Evolutionary conservation across 2,113 vertebrate genomes (phyloP), one percentile per base, ranked within the genome.

Genomic region (Cephalopholis sonnerati): DNA sequence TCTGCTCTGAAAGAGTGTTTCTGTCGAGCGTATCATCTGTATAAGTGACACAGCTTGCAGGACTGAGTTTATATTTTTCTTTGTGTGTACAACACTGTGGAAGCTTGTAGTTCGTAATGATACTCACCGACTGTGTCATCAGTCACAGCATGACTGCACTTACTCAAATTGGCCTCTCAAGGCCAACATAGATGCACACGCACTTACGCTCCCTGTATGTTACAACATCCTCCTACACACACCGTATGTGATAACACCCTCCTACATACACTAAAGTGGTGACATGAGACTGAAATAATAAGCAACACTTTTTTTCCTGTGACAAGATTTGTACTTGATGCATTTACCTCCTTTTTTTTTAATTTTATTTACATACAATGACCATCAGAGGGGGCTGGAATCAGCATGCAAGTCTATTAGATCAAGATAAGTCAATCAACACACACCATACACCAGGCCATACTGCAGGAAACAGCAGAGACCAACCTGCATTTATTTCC

Each of bases 311-410:
- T 62, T 5, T 62, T 36, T 32, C 13, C 13, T 36, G 22, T 12
- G 22, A 36, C 18, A 24, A 8, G 25, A 17, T 61, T 55, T 39
- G 18, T 22, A 36, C 20, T 8, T 69, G 1, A 53, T 39, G 25
- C n/a, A 15, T 24, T 51, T 51, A 53, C 15, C 5, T 18, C 22
- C 46, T 36, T 5, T 74, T 51, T 51, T 39, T 18, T 3, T 3
- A 5, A 32, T 36, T 54, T 59, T 66, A 59, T 73, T 50, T 72
- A 16, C 51, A 55, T 55, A 39, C 7, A 62, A 5, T 77, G 73
- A 54, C 78, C 73, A 77, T 85, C 48, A 81, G 73, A 81, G 46
- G 62, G 73, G 73, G 54, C 73, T 81, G 77, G 29, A 85, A 85
- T 67, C 67, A 72, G 59, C 44, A 10, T 29, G 50, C 0, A 10